These are phyloP conservation scores for Oreortyx pictus DNA, from an alignment of 2,797 vertebrate genomes.

Conservation along the genomic window DNA sequence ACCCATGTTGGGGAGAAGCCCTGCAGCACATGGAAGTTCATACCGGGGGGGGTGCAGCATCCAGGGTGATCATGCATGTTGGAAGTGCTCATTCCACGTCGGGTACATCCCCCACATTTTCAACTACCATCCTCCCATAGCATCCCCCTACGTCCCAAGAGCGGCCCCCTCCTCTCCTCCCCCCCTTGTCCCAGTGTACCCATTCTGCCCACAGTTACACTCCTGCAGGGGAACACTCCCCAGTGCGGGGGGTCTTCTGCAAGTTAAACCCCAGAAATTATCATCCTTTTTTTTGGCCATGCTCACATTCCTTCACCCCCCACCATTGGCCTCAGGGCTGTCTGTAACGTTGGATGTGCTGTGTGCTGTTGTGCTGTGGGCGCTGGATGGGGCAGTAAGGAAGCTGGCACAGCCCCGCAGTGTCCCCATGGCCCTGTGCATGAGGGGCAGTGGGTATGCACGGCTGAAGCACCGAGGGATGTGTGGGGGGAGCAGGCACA, in stretches of 20 bases:
- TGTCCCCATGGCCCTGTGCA: fast-evolving
- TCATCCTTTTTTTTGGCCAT: neutral
- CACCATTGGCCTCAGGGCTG: neutral
- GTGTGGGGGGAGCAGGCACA: neutral
- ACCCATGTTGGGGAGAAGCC: neutral
- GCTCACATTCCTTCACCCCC: neutral
- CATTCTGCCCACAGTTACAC: neutral
- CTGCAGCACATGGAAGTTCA: fast-evolving
- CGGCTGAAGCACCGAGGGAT: neutral
- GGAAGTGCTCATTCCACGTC: neutral
- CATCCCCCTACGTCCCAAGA: neutral
- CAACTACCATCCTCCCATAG: neutral
- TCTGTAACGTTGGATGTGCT: neutral
- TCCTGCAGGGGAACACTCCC: neutral
- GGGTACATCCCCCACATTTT: neutral
- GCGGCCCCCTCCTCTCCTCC: too few relatives aligned
- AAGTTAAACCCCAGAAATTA: neutral
- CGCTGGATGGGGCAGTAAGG: neutral
- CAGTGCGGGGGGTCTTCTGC: neutral
- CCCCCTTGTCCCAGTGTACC: neutral
- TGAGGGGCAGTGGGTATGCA: neutral
- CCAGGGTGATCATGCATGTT: neutral
- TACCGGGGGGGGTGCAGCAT: neutral
- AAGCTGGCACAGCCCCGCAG: neutral
- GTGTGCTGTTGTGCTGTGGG: neutral